Percentiles rank a stretch among this genome's conserved stretches.
Conservation (phyloP, 2,113 vertebrate species). For the Euleptes europaea region DNA sequence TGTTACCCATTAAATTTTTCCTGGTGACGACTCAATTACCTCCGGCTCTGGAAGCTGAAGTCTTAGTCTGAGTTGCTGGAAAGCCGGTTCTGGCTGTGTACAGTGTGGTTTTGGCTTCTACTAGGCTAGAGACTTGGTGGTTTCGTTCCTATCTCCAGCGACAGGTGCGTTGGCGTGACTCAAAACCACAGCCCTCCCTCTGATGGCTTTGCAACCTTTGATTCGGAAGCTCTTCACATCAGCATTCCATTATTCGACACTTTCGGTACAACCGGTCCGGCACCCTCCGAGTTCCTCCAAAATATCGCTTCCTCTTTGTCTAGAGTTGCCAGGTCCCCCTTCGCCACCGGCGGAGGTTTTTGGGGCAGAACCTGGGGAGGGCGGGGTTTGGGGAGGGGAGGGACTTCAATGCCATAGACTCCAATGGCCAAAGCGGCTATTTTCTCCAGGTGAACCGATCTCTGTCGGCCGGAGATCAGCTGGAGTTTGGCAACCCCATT, state of each 20-base stretch:
- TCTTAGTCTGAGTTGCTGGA: not conserved
- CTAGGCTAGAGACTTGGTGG: conserved; percentile 12
- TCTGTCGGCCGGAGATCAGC: no score
- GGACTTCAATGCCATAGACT: no score
- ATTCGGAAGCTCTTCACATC: conserved; percentile 13
- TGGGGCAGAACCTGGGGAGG: no score
- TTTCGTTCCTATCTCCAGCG: conserved; percentile 51
- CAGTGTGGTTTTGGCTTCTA: conserved; percentile 50
- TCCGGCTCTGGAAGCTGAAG: not conserved
- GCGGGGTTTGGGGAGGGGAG: no score
- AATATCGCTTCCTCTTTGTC: not conserved
- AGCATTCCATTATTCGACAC: conserved; percentile 10
- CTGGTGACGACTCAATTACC: not conserved
- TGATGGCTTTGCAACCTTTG: conserved; percentile 43
- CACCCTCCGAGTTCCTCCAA: not conserved
- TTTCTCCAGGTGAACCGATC: no score
- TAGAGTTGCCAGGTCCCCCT: no score
- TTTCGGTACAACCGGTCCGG: not conserved
- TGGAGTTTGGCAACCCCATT: no score
- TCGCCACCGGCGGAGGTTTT: no score
- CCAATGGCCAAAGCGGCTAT: no score
- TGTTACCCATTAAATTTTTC: not conserved
- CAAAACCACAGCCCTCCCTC: conserved; percentile 48
- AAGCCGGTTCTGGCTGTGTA: conserved; percentile 16
- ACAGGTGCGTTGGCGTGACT: conserved; percentile 58